Percentiles rank a stretch among this genome's conserved stretches.
phyloP scores from a whole-genome alignment of 92 coral and sea anemone species.

The Plumapathes pennacea region DNA sequence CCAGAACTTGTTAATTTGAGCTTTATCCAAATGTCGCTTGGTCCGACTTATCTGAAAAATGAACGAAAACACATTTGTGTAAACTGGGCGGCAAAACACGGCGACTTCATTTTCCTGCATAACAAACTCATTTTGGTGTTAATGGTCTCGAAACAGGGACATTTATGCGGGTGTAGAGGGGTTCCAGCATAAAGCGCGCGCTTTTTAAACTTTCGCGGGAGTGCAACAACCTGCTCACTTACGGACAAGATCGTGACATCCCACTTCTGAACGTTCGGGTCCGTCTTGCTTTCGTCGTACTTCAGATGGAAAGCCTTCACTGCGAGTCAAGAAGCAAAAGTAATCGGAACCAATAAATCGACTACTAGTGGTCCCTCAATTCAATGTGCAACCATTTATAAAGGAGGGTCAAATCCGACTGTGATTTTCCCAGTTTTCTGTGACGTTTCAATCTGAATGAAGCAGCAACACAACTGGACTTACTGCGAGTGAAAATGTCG shows the following conservation, averaged over 20 bases:
- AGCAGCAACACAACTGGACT: constrained; percentile 2
- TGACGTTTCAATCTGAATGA: background rate
- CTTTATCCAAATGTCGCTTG: constrained; percentile 95
- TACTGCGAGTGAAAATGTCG: constrained; percentile 91
- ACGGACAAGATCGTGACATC: constrained; percentile 90
- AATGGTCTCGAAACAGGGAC: too few relatives aligned
- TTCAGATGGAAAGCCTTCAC: constrained; percentile 88
- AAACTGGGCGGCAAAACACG: background rate
- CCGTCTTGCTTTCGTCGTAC: constrained; percentile 93
- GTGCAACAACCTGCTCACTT: constrained; percentile 26
- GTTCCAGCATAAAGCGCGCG: too few relatives aligned
- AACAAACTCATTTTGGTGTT: background rate
- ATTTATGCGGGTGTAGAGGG: too few relatives aligned
- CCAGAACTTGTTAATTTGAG: constrained; percentile 93
- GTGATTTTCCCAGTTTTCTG: background rate
- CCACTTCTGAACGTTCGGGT: constrained; percentile 95
- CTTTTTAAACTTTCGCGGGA: too few relatives aligned
- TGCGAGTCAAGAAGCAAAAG: constrained; percentile 6
- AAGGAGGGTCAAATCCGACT: too few relatives aligned
- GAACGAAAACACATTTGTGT: background rate
- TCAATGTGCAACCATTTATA: too few relatives aligned
- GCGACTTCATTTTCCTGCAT: background rate
- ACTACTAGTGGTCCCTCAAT: background rate
- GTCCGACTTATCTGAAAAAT: constrained; percentile 80
- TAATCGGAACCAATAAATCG: background rate